Evolutionary conservation across 2,797 vertebrate species (phyloP).

Genomic region (Microhierax caerulescens): DNA sequence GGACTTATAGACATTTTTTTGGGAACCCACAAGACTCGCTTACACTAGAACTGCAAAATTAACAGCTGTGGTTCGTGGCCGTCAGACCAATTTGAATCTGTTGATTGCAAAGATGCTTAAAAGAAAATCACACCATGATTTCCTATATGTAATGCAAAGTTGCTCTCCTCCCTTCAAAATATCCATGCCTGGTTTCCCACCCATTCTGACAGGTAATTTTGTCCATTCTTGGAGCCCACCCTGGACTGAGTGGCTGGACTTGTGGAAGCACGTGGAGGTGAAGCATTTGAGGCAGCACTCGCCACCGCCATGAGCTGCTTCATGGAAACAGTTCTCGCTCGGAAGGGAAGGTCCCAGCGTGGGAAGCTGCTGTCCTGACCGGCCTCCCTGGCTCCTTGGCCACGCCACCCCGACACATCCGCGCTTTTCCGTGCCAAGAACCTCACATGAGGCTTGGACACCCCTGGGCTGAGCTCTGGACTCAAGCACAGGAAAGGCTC

Average conservation of each 20-base stretch:
- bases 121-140: rapidly evolving
- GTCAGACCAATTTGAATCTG: neutral
- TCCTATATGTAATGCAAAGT: neutral
- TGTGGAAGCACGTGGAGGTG: rapidly evolving
- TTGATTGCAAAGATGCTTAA: neutral
- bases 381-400: rapidly evolving
- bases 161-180: neutral
- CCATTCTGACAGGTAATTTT: rapidly evolving
- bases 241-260: rapidly evolving
- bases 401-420: rapidly evolving
- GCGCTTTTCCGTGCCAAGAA: rapidly evolving
- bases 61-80: rapidly evolving
- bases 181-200: rapidly evolving
- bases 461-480: rapidly evolving
- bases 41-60: neutral
- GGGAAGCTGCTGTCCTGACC: rapidly evolving
- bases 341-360: neutral
- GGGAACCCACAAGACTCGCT: neutral
- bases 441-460: rapidly evolving
- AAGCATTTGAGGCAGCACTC: neutral
- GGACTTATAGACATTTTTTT: neutral
- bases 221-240: rapidly evolving
- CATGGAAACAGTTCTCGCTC: rapidly evolving
- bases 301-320: rapidly evolving
- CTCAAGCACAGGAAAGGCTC: neutral